These are phyloP conservation scores for Hormaphis cornu DNA, from an alignment of 1,140 invertebrate genomes.

Conservation along the genomic window DNA sequence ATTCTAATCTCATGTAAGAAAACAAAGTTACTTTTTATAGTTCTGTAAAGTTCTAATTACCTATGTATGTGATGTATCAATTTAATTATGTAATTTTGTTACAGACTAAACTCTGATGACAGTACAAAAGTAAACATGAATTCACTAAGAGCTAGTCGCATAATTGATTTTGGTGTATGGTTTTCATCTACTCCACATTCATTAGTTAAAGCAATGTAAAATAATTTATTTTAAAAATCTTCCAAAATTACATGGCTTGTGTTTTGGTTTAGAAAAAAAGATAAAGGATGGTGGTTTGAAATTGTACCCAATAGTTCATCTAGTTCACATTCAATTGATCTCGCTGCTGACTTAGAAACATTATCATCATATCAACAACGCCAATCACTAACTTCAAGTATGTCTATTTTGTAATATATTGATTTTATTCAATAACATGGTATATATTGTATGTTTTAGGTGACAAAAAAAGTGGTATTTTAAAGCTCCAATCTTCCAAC, in stretches of 20 bases:
- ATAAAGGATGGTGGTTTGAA: conserved; percentile 8
- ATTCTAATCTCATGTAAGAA: conserved; percentile 47
- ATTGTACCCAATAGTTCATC: conserved; percentile 20
- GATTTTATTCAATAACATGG: background rate
- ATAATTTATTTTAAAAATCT: background rate
- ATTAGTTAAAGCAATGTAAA: conserved; percentile 41
- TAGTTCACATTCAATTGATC: conserved; percentile 20
- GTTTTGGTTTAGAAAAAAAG: conserved; percentile 2
- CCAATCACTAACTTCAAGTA: conserved; percentile 14
- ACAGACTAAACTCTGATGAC: background rate
- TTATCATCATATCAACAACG: conserved; percentile 29
- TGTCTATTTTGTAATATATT: background rate
- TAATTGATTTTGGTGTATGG: conserved; percentile 47
- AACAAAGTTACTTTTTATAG: background rate
- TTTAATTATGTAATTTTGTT: conserved; percentile 5
- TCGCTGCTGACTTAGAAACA: conserved; percentile 23
- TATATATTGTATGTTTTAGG: background rate
- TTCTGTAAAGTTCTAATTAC: background rate
- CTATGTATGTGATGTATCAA: background rate
- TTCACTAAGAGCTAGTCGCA: conserved; percentile 39
- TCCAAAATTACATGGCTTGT: conserved; percentile 31
- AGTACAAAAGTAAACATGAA: conserved; percentile 28
- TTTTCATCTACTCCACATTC: conserved; percentile 45
- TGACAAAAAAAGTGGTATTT: conserved; percentile 54
- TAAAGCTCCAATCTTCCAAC: conserved; percentile 54